phyloP scores from a whole-genome alignment of 92 coral and sea anemone species.

The Montipora capitata region DNA sequence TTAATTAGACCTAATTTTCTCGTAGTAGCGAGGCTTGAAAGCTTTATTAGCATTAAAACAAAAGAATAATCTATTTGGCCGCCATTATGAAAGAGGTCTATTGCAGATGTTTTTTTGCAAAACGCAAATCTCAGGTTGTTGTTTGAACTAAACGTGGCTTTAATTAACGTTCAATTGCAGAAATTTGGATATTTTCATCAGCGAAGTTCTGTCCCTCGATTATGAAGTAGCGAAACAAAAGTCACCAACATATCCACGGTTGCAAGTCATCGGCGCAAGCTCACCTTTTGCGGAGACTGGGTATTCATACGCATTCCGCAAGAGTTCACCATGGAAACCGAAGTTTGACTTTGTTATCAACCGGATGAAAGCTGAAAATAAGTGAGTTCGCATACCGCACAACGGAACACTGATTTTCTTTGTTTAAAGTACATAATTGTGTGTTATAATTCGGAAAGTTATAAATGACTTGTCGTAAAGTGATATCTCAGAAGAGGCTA shows the following conservation, averaged over 20 bases:
- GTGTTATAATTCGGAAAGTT: no score
- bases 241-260: conserved; percentile 75
- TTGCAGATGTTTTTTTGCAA: no score
- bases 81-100: no score
- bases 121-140: background rate
- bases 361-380: conserved; percentile 86
- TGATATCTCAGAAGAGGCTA: no score
- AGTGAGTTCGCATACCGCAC: conserved; percentile 51
- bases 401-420: no score
- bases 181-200: conserved; percentile 84
- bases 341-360: conserved; percentile 90
- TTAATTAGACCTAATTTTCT: no score
- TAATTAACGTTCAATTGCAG: conserved; percentile 21
- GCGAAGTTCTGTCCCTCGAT: conserved; percentile 87
- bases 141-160: background rate
- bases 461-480: no score
- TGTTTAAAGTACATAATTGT: no score
- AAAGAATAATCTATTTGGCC: no score
- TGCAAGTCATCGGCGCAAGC: conserved; percentile 90
- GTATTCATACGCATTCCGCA: conserved; percentile 88
- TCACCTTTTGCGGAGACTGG: conserved; percentile 91
- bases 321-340: conserved; percentile 95
- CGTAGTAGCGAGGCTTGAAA: no score
- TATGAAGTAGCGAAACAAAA: conserved; percentile 93
- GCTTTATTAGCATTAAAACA: no score